Base-by-base conservation (phyloP, 2,888 invertebrate genomes). In the Ephialtes manifestator region DNA sequence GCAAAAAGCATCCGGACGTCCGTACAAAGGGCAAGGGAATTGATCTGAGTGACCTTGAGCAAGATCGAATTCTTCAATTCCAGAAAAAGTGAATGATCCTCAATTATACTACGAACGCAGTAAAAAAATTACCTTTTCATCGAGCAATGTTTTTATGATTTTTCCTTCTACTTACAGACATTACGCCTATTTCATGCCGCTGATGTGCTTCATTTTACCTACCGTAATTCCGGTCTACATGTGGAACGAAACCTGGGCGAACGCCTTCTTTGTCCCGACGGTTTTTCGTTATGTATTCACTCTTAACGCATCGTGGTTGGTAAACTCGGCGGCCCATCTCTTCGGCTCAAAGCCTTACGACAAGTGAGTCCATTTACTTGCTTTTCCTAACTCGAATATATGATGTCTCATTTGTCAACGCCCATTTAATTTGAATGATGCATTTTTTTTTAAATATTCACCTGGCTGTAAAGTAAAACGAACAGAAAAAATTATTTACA, bases 1-100 rank as follows among this genome's bases (percentile, higher is more conserved):
- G 97, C 90, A 96, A 96, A 89, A 99, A 99, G 94, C 99, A 99
- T 93, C 98, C 98, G 0, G 97, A 98, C 87, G 97, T 99, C 53
- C 97, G 96, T 92, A 95, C 95, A 86, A 98, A 98, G 94, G 99
- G 99, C 91, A 97, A 97, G 89, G 96, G 96, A 65, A 95, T 99
- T 35, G 98, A 99, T 92, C 91, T 98, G 87, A 97, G 96, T 71
- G 99, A 99, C 94, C 95, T 99, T 84, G 95, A 96, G 84, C 95
- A 95, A 13, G 99, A 99, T 94, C 97, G 97, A 10, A 95, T 99
- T 58, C 95, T 98, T n/a, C 95, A 95, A 88, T 98, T 98, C 95
- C 99, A 99, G 94, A 97, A 97, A 94, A 97, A 97, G 97, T 98
- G 94, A 97, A 96, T 95, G 1, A 76, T 72, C 10, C n/a, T 24